A percentile compares a stretch with the other conserved stretches of the same genome.
Evolutionary conservation across 2,797 vertebrate genomes (phyloP).

Genomic region (Gymnodraco acuticeps): DNA sequence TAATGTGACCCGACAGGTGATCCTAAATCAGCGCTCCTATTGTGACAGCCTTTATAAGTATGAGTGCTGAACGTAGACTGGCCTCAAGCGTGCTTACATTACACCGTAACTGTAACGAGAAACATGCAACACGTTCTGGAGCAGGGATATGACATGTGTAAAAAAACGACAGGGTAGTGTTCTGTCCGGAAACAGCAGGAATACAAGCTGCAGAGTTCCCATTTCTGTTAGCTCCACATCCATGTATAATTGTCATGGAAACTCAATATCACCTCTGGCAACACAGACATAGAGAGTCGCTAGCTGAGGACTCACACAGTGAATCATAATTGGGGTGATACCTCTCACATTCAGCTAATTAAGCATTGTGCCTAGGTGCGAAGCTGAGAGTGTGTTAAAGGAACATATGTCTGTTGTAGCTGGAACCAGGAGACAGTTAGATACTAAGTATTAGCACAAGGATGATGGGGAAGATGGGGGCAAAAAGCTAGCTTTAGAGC

Average conservation of each 20-base stretch:
- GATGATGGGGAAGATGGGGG: no score
- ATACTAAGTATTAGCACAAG: no score
- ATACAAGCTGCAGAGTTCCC: constrained; percentile 37
- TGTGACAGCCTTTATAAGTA: constrained; percentile 35
- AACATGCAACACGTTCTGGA: background rate
- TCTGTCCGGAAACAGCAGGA: constrained; percentile 20
- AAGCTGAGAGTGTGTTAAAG: background rate
- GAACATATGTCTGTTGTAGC: background rate
- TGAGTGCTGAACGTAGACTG: constrained; percentile 13
- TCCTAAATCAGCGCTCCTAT: constrained; percentile 16
- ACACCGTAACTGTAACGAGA: background rate
- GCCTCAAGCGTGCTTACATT: constrained; percentile 34
- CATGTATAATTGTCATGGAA: constrained; percentile 46
- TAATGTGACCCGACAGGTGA: constrained; percentile 28
- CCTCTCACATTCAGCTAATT: constrained; percentile 31
- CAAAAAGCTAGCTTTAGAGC: no score
- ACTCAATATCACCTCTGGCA: constrained; percentile 30
- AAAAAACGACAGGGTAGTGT: constrained; percentile 6
- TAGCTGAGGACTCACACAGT: constrained; percentile 19
- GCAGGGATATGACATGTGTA: background rate
- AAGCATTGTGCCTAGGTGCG: background rate
- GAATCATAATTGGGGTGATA: constrained; percentile 22
- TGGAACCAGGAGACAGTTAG: no score
- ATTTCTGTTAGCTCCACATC: constrained; percentile 24
- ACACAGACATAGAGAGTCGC: constrained; percentile 21